phyloP scores from a whole-genome alignment of 2,797 vertebrate species.

The Adelosebastes latens region DNA sequence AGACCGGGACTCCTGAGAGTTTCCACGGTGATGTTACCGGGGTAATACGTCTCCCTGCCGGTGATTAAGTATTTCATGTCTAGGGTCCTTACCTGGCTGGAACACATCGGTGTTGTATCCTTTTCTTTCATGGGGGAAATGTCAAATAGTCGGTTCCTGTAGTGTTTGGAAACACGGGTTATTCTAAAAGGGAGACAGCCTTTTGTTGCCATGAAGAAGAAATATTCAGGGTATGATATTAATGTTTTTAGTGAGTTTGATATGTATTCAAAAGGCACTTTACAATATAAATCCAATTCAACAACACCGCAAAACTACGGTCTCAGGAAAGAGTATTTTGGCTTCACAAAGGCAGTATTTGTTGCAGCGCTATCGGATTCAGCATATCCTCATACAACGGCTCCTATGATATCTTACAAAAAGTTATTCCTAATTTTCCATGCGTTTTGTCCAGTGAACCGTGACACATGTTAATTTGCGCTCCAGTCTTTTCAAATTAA shows the following conservation, averaged over 20 bases:
- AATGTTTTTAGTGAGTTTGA: neutral
- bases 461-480: no score
- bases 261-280: neutral
- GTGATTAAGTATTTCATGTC: constrained; percentile 52
- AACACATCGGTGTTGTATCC: constrained; percentile 24
- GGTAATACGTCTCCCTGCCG: constrained; percentile 43
- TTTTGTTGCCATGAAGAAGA: neutral
- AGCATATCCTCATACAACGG: no score
- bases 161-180: neutral
- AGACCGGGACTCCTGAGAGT: constrained; percentile 62
- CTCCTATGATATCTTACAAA: no score
- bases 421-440: no score
- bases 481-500: no score
- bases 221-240: neutral
- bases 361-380: neutral
- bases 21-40: constrained; percentile 38
- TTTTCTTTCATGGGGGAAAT: constrained; percentile 25
- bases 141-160: constrained; percentile 17
- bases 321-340: neutral
- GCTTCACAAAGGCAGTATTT: neutral
- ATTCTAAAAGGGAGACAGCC: neutral
- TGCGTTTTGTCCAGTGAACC: no score
- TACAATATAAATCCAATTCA: neutral
- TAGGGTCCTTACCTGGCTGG: constrained; percentile 37
- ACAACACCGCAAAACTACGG: neutral